Evolutionary conservation across 1,140 invertebrate genomes (phyloP), one percentile per base, ranked within the genome.

Genomic region (Lamellibrachia luymesi): DNA sequence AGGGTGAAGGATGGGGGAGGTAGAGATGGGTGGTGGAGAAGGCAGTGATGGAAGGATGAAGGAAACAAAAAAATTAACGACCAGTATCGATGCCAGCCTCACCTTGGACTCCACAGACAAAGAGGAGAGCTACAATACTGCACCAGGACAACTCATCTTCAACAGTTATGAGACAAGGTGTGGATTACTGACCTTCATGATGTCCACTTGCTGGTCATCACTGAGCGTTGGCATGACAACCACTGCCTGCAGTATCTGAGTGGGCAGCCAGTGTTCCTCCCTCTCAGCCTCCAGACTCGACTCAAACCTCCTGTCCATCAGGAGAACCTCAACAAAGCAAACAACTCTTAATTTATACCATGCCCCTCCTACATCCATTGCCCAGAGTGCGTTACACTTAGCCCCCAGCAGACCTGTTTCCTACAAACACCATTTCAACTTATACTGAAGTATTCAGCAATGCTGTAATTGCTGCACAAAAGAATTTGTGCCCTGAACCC

Each of bases 271-370:
- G 80, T 98, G 96, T 1, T 98, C 98, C 96, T 99, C 98, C 96
- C 98, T 98, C 96, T 98, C 98, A 4, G 98, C 98, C 96, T 99
- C 98, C 94, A 98, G 98, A 52, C 94, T 95, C n/a, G 98, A 97
- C 95, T 98, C 98, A 95, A 99, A 99, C 93, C 98, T 97, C 95
- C 98, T 98, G 96, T 99, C 98, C 94, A 98, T 97, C 51, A 99
- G 97, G 94, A 99, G 97, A 97, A 98, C 98, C 98, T 99, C 95
- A 96, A 96, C 64, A 95, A 25, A 91, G 49, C 92, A 90, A 38
- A 38, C 38, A 38, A 38, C 38, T 38, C 38, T 38, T 38, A 38
- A 38, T 38, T 38, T 38, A 38, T 38, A 38, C 38, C 38, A 1
- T 38, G 38, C 38, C 38, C 38, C 38, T 38, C 38, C 38, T 38